Base-by-base conservation (phyloP, 2,113 vertebrate species). In the Eupsittula cactorum region DNA sequence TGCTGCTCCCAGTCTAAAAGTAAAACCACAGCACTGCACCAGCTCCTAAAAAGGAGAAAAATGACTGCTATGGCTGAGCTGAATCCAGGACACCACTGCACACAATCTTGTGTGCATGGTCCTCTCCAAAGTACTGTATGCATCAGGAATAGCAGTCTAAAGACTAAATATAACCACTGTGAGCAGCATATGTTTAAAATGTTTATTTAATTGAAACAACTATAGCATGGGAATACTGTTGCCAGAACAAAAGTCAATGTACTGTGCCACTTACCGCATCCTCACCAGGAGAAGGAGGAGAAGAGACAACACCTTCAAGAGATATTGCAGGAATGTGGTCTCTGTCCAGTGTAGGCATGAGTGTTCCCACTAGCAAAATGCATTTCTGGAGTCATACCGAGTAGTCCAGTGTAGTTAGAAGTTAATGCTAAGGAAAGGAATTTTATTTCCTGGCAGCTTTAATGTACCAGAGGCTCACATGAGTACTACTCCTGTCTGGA, bases 321-420 rank as follows among this genome's bases (percentile, higher is more conserved):
- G 67, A 50, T 11, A 23, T 1, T n/a, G 24, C 47, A 63, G 35
- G 33, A 29, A 37, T 21, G 19, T 2, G 0, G 6, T 69, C n/a
- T 71, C 35, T 65, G 27, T 46, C 47, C 33, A 14, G 37, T 0
- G 0, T 0, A 33, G 33, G 3, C 10, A 1, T 35, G 57, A 71
- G 28, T 3, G 15, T 16, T 74, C 18, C 41, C 41, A 29, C 35
- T 33, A 24, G 11, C 35, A 73, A 77, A 65, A 69, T 3, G 5
- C 29, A 50, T 11, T 53, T 1, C 0, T 21, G n/a, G 10, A 73
- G 31, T 35, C 21, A 31, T 0, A 0, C 52, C 7, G 15, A 75
- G 55, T 78, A 88, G n/a, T 29, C 86, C 44, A 18, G 6, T 16
- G 46, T 2, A 76, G 41, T 42, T 60, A 67, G 50, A 64, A 3